Conservation (phyloP, 2,888 invertebrate genomes). For the Zygothrica quintamaculata region DNA sequence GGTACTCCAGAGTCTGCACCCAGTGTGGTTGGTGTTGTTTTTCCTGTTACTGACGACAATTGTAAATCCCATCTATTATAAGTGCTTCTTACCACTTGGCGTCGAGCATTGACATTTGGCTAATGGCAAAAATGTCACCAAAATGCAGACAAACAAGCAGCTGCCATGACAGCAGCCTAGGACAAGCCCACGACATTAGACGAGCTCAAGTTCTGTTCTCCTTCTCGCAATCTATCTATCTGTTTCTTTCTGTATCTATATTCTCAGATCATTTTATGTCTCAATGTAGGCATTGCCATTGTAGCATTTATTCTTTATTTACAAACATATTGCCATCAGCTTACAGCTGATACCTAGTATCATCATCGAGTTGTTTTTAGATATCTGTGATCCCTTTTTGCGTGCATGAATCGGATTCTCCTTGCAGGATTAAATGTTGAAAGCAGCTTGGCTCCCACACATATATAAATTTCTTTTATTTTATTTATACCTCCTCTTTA, state of each 20-base stretch:
- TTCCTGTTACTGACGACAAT: constrained; percentile 61
- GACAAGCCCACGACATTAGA: constrained; percentile 31
- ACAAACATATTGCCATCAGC: constrained; percentile 27
- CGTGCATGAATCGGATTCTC: constrained; percentile 1
- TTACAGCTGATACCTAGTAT: constrained; percentile 29
- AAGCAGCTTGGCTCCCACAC: neutral
- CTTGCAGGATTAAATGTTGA: constrained; percentile 1
- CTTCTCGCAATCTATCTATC: neutral
- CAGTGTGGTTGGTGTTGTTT: constrained; percentile 18
- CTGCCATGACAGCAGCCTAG: constrained; percentile 41
- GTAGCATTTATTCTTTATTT: constrained; percentile 43
- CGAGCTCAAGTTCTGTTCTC: constrained; percentile 19
- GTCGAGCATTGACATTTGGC: constrained; percentile 78
- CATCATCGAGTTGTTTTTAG: constrained; percentile 9
- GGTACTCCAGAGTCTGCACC: constrained; percentile 12
- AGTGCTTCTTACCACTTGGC: constrained; percentile 77
- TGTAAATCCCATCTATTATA: constrained; percentile 78
- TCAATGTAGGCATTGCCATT: constrained; percentile 20
- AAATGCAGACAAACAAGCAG: constrained; percentile 69
- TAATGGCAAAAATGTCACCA: constrained; percentile 78
- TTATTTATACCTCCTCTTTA: too few species aligned
- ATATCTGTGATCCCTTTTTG: constrained; percentile 19
- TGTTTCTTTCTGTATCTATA: neutral
- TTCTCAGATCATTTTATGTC: constrained; percentile 8
- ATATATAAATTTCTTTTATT: neutral